These are phyloP conservation scores for Microdon myrmicae DNA, from an alignment of 2,888 invertebrate genomes.

Conservation along the genomic window DNA sequence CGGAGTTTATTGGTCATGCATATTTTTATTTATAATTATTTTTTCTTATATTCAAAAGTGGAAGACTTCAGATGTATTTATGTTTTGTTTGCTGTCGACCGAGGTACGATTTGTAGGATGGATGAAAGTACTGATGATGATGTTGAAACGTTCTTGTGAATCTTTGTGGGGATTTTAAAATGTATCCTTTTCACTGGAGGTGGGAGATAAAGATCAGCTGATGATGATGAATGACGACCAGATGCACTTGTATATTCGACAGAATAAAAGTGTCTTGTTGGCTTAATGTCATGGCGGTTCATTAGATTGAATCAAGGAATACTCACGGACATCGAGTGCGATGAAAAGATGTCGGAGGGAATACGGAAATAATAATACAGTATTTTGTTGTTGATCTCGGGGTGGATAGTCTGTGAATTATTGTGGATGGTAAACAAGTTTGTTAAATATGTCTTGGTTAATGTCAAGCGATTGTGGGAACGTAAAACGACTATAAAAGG, in stretches of 20 bases:
- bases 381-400: too few relatives aligned
- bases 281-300: too few relatives aligned
- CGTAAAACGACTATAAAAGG: too few relatives aligned
- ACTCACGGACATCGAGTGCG: too few relatives aligned
- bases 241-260: conserved; percentile 33
- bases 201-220: conserved; percentile 37
- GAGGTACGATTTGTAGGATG: conserved; percentile 19
- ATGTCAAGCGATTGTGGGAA: too few relatives aligned
- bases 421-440: too few relatives aligned
- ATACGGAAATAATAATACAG: too few relatives aligned
- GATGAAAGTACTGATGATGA: conserved; percentile 17
- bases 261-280: too few relatives aligned
- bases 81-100: background rate
- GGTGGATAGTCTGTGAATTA: too few relatives aligned
- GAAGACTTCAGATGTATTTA: conserved; percentile 18
- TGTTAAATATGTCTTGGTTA: too few relatives aligned
- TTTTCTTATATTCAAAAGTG: conserved; percentile 16
- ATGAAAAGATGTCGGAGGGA: too few relatives aligned
- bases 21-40: conserved; percentile 11
- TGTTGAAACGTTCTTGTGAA: conserved; percentile 26
- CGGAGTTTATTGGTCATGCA: conserved; percentile 45
- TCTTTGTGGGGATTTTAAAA: conserved; percentile 2
- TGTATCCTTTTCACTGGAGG: background rate
- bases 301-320: too few relatives aligned
- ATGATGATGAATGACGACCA: conserved; percentile 45